A percentile compares a stretch with the other conserved stretches of the same genome.
These are phyloP conservation scores for Phalanger gymnotis DNA, from an alignment of 2,797 vertebrate genomes.

Conservation along the genomic window DNA sequence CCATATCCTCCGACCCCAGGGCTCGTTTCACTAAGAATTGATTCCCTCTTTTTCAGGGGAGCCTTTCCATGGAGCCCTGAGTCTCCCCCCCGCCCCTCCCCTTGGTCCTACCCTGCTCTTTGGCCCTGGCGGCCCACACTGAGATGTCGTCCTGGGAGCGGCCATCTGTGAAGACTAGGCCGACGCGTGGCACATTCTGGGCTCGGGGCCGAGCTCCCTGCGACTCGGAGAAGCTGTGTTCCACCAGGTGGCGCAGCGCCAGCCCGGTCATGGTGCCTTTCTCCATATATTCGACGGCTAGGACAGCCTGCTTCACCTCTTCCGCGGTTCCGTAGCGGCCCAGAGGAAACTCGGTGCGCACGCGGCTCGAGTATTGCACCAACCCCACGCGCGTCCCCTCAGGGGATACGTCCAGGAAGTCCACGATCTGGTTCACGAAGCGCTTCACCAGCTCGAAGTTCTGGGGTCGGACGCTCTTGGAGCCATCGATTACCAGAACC, in stretches of 20 bases:
- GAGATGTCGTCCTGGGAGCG: slow-evolving; percentile 98
- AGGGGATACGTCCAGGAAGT: slow-evolving; percentile 93
- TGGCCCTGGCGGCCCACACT: slow-evolving; percentile 92
- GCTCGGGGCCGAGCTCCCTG: slow-evolving; percentile 91
- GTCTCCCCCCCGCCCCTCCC: accelerated
- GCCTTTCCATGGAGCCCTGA: background rate
- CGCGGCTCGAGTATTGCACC: slow-evolving; percentile 96
- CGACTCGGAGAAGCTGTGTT: slow-evolving; percentile 94
- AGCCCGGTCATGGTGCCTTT: slow-evolving; percentile 98
- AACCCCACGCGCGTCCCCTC: slow-evolving; percentile 93
- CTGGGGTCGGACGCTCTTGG: slow-evolving; percentile 96
- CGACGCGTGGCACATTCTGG: slow-evolving; percentile 90
- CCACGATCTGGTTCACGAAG: slow-evolving; percentile 96
- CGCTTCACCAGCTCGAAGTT: slow-evolving; percentile 98
- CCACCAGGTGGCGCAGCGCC: slow-evolving; percentile 96
- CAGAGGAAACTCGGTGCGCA: slow-evolving; percentile 96
- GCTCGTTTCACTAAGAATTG: background rate
- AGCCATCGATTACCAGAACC: slow-evolving; percentile 95
- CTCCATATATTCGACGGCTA: slow-evolving; percentile 97
- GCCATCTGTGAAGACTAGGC: slow-evolving; percentile 96
- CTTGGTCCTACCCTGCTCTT: slow-evolving; percentile 90
- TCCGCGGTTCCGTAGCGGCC: slow-evolving; percentile 90
- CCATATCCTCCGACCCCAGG: background rate
- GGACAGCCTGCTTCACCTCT: slow-evolving; percentile 94
- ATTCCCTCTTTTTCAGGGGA: background rate